These are phyloP conservation scores for Spisula solida DNA, from an alignment of 2,888 invertebrate species.

Conservation along the genomic window DNA sequence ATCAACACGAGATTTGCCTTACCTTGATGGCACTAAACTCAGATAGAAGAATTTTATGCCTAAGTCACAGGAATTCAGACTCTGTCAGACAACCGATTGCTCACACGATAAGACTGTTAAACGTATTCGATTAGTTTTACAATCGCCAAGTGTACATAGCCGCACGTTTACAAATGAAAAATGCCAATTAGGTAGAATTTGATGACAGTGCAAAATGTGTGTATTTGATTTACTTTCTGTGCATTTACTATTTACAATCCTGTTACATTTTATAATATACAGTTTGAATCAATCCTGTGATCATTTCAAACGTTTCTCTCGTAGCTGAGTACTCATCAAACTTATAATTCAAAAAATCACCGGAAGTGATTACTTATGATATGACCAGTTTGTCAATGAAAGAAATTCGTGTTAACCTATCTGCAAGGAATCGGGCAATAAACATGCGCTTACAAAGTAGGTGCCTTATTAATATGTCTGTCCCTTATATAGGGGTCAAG, in stretches of 20 bases:
- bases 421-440: no score
- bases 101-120: neutral
- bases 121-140: neutral
- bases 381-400: no score
- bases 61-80: constrained; percentile 23
- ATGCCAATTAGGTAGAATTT: neutral
- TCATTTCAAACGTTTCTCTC: no score
- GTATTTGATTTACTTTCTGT: neutral
- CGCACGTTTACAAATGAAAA: neutral
- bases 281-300: neutral
- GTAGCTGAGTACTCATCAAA: no score
- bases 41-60: neutral
- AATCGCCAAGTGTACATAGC: neutral
- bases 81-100: neutral
- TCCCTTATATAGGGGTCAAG: no score
- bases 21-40: constrained; percentile 8
- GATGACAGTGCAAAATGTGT: constrained; percentile 22
- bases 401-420: no score
- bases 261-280: neutral
- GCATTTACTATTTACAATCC: neutral
- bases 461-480: no score
- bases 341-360: no score
- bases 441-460: no score
- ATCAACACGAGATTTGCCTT: constrained; percentile 30
- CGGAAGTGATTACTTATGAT: no score